A percentile compares a stretch with the other conserved stretches of the same genome.
Conservation (phyloP, 2,888 invertebrate species). For the Drosophila testacea region DNA sequence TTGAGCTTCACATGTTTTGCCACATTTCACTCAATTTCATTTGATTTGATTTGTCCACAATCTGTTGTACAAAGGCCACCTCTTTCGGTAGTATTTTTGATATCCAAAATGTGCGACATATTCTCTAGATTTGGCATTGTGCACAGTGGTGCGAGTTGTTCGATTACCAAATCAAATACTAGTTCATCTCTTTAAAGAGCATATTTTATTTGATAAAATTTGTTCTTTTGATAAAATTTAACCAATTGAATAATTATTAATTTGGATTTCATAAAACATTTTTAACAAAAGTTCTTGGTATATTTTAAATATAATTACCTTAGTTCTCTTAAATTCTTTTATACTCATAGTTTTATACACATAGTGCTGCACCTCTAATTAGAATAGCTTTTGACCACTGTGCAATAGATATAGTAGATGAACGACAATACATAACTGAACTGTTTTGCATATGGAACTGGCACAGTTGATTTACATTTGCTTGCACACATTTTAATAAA, state of each 20-base stretch:
- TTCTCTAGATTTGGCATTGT: conserved; percentile 21
- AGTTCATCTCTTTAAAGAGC: too few species aligned
- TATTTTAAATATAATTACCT: too few species aligned
- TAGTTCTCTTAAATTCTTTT: not conserved
- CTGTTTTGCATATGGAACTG: conserved; percentile 49
- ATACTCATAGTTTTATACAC: not conserved
- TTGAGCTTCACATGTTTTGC: conserved; percentile 53
- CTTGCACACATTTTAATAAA: conserved; percentile 77
- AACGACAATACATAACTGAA: conserved; percentile 28
- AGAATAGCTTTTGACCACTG: conserved; percentile 32
- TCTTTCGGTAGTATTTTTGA: conserved; percentile 56
- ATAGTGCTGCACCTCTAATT: not conserved
- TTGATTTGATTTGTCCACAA: conserved; percentile 67
- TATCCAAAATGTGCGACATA: conserved; percentile 32
- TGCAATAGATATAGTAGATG: conserved; percentile 35
- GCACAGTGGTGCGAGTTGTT: conserved; percentile 54
- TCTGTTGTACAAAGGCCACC: conserved; percentile 58
- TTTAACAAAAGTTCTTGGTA: too few species aligned
- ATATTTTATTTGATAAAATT: too few species aligned
- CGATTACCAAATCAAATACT: not conserved
- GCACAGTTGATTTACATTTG: conserved; percentile 58
- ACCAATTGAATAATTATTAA: not conserved
- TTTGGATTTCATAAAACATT: not conserved
- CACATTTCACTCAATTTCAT: conserved; percentile 72
- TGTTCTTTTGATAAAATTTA: too few species aligned